These are phyloP conservation scores for Metopia argyrocephala DNA, from an alignment of 2,888 invertebrate genomes.

Conservation along the genomic window DNA sequence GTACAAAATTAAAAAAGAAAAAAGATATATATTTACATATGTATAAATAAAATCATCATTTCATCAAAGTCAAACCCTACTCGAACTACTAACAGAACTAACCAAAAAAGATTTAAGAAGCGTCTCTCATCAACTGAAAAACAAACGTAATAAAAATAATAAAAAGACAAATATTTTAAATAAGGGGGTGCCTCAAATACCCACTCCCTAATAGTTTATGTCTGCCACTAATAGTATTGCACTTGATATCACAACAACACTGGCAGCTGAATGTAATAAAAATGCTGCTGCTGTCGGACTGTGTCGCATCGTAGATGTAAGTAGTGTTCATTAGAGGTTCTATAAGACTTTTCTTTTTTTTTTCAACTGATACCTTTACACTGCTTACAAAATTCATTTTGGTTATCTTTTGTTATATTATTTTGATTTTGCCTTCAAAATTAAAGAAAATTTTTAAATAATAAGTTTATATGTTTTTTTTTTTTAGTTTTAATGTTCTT, in stretches of 20 bases:
- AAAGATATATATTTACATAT: too few species aligned
- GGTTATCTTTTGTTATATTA: slow-evolving; percentile 48
- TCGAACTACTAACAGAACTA: slow-evolving; percentile 52
- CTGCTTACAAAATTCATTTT: slow-evolving; percentile 59
- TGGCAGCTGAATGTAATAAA: slow-evolving; percentile 70
- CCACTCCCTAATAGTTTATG: slow-evolving; percentile 67
- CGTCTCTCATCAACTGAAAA: slow-evolving; percentile 48
- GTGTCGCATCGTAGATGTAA: slow-evolving; percentile 76
- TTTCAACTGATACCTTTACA: slow-evolving; percentile 39
- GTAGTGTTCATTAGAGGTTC: slow-evolving; percentile 67
- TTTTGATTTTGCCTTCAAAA: slow-evolving; percentile 46
- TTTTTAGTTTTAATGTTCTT: slow-evolving; percentile 27
- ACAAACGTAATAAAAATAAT: not conserved
- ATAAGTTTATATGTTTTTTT: slow-evolving; percentile 10
- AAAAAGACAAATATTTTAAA: slow-evolving; percentile 47
- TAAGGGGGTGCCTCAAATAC: slow-evolving; percentile 47
- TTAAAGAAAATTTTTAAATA: not conserved
- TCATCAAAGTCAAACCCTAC: slow-evolving; percentile 51
- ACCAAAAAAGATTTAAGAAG: slow-evolving; percentile 30
- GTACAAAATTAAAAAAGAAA: slow-evolving; percentile 32
- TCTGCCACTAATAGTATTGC: slow-evolving; percentile 72
- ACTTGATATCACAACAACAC: slow-evolving; percentile 73
- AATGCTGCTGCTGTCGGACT: slow-evolving; percentile 73
- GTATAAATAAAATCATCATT: slow-evolving; percentile 53
- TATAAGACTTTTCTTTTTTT: slow-evolving; percentile 12